These are phyloP conservation scores for Aspidoscelis tigris DNA, from an alignment of 2,113 vertebrate species.

Conservation along the genomic window DNA sequence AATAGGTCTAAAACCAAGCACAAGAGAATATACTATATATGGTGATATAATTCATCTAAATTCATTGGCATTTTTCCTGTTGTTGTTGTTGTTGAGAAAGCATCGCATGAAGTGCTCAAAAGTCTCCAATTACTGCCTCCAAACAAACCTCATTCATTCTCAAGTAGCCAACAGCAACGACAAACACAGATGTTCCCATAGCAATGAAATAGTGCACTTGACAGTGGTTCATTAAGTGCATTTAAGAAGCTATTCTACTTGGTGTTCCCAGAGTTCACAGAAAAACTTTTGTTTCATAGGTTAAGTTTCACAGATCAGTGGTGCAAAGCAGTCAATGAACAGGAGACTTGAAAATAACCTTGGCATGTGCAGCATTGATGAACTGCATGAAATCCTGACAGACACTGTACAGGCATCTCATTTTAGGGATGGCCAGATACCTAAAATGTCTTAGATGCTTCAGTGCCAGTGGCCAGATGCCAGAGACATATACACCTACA, in stretches of 20 bases:
- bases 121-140: not conserved
- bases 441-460: not conserved
- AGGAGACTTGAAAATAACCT: not conserved
- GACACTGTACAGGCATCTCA: not conserved
- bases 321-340: not conserved
- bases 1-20: too few relatives aligned
- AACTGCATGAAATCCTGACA: not conserved
- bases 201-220: not conserved
- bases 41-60: not conserved
- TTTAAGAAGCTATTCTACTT: not conserved
- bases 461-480: not conserved
- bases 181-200: not conserved
- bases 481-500: not conserved
- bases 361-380: not conserved
- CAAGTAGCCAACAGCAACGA: not conserved
- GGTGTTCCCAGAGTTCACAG: not conserved
- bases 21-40: not conserved
- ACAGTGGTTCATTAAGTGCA: not conserved
- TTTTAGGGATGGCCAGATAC: not conserved
- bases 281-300: not conserved
- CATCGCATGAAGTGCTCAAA: not conserved
- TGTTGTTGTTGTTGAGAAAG: not conserved
- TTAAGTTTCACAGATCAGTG: not conserved
- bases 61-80: not conserved
- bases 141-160: not conserved